These are phyloP conservation scores for Eucera pruinosa DNA, from an alignment of 2,888 invertebrate genomes.

Conservation along the genomic window DNA sequence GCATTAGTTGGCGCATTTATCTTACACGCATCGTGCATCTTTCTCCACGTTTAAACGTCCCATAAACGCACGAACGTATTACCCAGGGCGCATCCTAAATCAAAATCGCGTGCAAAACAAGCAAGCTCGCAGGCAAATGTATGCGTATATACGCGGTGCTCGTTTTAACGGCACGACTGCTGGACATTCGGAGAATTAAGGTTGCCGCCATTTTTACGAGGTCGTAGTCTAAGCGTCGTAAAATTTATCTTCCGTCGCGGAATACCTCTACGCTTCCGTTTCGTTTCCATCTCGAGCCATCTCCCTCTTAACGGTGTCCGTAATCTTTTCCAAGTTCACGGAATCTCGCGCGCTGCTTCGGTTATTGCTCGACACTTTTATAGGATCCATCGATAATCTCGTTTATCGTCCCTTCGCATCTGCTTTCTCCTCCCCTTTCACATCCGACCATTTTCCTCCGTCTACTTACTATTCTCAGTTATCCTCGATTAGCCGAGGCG, in stretches of 20 bases:
- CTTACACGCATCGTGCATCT: too few relatives aligned
- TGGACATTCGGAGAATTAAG: slow-evolving; percentile 62
- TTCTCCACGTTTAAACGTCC: too few relatives aligned
- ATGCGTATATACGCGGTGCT: too few relatives aligned
- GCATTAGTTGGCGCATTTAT: too few relatives aligned
- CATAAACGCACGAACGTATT: too few relatives aligned
- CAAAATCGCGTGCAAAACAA: neutral
- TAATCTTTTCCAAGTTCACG: slow-evolving; percentile 43
- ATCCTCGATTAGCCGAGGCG: slow-evolving; percentile 45
- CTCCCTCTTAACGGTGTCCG: neutral
- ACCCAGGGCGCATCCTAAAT: too few relatives aligned
- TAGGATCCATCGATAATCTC: slow-evolving; percentile 43
- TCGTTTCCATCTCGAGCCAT: slow-evolving; percentile 27
- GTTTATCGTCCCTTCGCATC: neutral
- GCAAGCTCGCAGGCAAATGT: too few relatives aligned
- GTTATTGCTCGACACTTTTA: slow-evolving; percentile 60
- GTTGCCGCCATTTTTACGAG: slow-evolving; percentile 72
- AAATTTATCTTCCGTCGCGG: slow-evolving; percentile 71
- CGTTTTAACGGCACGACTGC: slow-evolving; percentile 25
- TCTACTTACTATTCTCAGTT: slow-evolving; percentile 1
- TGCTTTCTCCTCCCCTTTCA: too few relatives aligned
- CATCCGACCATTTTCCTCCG: too few relatives aligned
- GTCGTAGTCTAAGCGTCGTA: slow-evolving; percentile 71
- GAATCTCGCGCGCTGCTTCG: slow-evolving; percentile 44
- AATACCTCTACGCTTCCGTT: slow-evolving; percentile 44